Percentiles rank a stretch among this genome's conserved stretches.
These are phyloP conservation scores for Diadema setosum DNA, from an alignment of 35 echinoderm and acorn worm genomes.

Conservation along the genomic window DNA sequence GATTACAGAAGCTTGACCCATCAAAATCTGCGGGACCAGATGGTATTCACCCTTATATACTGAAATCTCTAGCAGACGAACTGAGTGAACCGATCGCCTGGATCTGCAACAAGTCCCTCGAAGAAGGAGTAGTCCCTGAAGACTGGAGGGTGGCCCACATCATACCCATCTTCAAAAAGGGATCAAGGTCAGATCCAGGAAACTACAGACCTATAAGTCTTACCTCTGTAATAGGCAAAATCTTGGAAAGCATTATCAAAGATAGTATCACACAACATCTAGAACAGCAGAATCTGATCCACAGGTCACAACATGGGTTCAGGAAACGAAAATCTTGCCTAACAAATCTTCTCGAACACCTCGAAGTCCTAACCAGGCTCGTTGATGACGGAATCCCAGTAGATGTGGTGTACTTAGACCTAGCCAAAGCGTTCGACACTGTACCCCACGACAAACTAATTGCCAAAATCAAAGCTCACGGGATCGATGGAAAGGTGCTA, in stretches of 20 bases:
- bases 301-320: conserved; percentile 13
- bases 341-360: conserved; percentile 28
- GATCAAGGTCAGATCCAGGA: too few relatives aligned
- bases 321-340: conserved; percentile 12
- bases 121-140: neutral
- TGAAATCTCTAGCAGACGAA: neutral
- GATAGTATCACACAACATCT: conserved; percentile 20
- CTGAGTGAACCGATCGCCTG: too few relatives aligned
- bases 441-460: too few relatives aligned
- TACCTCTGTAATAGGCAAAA: conserved; percentile 11
- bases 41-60: too few relatives aligned
- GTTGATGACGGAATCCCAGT: conserved; percentile 25
- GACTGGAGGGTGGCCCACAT: too few relatives aligned
- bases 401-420: conserved; percentile 21
- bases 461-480: conserved; percentile 23
- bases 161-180: too few relatives aligned
- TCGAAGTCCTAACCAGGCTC: conserved; percentile 1
- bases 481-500: neutral
- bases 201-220: neutral
- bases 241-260: conserved; percentile 20
- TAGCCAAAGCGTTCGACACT: conserved; percentile 34
- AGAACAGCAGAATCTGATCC: conserved; percentile 5
- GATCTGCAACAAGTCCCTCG: too few relatives aligned
- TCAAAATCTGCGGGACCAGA: too few relatives aligned
- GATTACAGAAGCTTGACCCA: neutral